Conservation (phyloP, 1,140 invertebrate genomes). For the Hetaerina americana region DNA sequence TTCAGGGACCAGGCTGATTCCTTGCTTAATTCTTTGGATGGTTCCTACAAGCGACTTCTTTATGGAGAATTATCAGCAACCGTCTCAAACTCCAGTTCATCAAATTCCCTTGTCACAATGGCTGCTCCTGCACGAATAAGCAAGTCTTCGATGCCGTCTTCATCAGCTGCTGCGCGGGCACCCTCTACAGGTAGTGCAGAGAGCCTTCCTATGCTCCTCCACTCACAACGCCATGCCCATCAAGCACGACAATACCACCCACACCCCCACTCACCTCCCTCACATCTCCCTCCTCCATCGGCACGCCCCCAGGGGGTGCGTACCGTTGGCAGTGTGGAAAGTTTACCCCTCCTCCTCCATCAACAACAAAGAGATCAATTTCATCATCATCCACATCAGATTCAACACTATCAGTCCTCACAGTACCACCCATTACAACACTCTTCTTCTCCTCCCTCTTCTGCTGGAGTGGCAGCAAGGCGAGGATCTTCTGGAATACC, state of each 20-base stretch:
- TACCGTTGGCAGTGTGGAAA: not conserved
- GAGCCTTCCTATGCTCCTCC: conserved; percentile 28
- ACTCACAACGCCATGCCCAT: not conserved
- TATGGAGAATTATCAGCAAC: conserved; percentile 38
- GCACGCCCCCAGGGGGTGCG: not conserved
- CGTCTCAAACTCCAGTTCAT: conserved; percentile 27
- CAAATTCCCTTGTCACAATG: conserved; percentile 18
- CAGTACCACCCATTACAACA: not conserved
- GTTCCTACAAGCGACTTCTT: conserved; percentile 68
- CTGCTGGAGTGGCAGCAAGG: not conserved
- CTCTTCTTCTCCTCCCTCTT: not conserved
- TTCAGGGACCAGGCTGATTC: conserved; percentile 82
- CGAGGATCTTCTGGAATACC: not conserved
- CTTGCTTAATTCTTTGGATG: conserved; percentile 69
- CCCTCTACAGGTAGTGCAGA: conserved; percentile 39
- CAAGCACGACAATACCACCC: not conserved
- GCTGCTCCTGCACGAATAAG: conserved; percentile 11
- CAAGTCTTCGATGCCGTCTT: conserved; percentile 39
- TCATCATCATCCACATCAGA: not conserved
- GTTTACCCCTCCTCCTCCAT: not conserved
- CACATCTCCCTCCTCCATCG: not conserved
- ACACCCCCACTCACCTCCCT: not conserved
- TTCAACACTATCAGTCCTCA: not conserved
- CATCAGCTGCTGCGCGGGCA: conserved; percentile 30
- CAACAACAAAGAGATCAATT: not conserved